Percentiles rank a stretch among this genome's conserved stretches.
These are phyloP conservation scores for Sylvia borin DNA, from an alignment of 2,797 vertebrate species.

Conservation along the genomic window DNA sequence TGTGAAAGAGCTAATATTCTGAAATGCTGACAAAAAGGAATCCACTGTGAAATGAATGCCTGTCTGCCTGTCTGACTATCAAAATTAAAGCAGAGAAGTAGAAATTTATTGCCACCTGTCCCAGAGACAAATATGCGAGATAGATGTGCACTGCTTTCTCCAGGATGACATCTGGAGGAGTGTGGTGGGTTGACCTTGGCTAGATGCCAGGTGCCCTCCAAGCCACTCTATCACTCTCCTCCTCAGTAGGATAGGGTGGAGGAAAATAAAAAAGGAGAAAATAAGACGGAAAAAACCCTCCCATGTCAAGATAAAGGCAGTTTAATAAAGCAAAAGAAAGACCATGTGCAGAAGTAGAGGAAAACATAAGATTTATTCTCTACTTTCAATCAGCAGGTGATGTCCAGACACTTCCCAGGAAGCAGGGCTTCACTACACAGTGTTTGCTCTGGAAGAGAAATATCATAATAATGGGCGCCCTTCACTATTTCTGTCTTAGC, in stretches of 20 bases:
- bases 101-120: conserved; percentile 68
- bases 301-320: neutral
- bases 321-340: neutral
- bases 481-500: neutral
- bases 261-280: neutral
- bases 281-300: neutral
- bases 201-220: neutral
- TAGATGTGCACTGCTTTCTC: conserved; percentile 44
- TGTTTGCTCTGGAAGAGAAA: fast-evolving
- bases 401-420: neutral
- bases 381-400: neutral
- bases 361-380: neutral
- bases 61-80: conserved; percentile 62
- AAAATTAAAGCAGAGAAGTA: conserved; percentile 69
- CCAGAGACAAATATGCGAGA: conserved; percentile 59
- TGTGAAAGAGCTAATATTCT: conserved; percentile 53
- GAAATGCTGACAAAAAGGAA: conserved; percentile 69
- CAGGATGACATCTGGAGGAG: conserved; percentile 49
- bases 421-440: neutral
- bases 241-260: neutral
- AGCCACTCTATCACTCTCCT: neutral
- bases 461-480: fast-evolving
- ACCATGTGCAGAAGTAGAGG: neutral
- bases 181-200: neutral
- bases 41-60: conserved; percentile 59